phyloP scores from a whole-genome alignment of 2,888 invertebrate species.

The Eupithecia insigniata region DNA sequence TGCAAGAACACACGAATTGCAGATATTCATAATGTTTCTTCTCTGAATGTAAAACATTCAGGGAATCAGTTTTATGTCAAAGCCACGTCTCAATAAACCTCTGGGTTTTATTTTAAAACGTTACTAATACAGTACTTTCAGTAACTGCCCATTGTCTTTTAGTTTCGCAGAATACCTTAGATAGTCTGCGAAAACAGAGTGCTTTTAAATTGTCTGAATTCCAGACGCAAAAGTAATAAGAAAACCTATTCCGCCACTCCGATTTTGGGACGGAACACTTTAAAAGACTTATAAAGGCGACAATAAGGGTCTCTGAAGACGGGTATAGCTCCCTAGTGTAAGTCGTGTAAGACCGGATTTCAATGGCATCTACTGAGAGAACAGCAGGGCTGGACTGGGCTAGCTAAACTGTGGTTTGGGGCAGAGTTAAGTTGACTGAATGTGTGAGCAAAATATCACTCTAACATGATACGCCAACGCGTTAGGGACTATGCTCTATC shows the following conservation, averaged over 20 bases:
- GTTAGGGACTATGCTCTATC: background rate
- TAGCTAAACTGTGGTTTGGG: background rate
- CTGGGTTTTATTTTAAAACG: background rate
- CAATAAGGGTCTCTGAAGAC: slow-evolving; percentile 28
- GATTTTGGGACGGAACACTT: slow-evolving; percentile 33
- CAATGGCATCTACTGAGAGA: slow-evolving; percentile 55
- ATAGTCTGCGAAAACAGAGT: slow-evolving; percentile 2
- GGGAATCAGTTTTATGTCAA: background rate
- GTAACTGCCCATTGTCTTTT: slow-evolving; percentile 2
- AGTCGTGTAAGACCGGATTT: slow-evolving; percentile 58
- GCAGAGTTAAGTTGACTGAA: background rate
- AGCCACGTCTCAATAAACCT: background rate
- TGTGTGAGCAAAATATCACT: background rate
- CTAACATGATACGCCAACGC: background rate
- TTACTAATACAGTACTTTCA: background rate
- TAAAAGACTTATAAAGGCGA: slow-evolving; percentile 31
- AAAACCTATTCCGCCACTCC: slow-evolving; percentile 22
- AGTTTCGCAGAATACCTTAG: slow-evolving; percentile 5
- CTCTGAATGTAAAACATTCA: background rate
- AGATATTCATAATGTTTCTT: background rate
- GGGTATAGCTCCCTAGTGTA: slow-evolving; percentile 47
- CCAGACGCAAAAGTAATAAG: slow-evolving; percentile 11
- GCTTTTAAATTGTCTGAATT: slow-evolving; percentile 18
- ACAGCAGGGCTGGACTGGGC: slow-evolving; percentile 25
- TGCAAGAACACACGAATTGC: background rate